phyloP scores from a whole-genome alignment of 2,888 invertebrate species.

The Pandemis heparana region DNA sequence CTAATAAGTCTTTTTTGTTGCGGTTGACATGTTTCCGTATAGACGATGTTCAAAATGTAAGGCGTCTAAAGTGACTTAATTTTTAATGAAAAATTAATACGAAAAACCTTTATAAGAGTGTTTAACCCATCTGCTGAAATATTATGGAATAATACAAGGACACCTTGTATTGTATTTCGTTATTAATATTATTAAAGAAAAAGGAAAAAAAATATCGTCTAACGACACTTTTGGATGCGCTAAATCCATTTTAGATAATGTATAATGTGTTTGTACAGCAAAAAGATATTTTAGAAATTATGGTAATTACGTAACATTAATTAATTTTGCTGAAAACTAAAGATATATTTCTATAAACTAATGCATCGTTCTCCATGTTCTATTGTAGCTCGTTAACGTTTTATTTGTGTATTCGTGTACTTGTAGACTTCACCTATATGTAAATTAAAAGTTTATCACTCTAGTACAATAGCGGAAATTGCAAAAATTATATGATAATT shows the following conservation, averaged over 20 bases:
- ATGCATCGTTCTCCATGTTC: constrained; percentile 31
- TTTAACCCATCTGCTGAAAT: too few relatives aligned
- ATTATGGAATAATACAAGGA: too few relatives aligned
- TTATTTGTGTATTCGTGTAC: constrained; percentile 51
- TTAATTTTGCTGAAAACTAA: constrained; percentile 42
- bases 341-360: constrained; percentile 40
- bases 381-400: constrained; percentile 40
- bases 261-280: constrained; percentile 43
- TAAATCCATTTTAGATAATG: constrained; percentile 29
- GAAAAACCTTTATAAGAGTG: too few relatives aligned
- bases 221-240: constrained; percentile 29
- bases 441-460: constrained; percentile 51
- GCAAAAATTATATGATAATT: constrained; percentile 28
- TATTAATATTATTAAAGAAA: constrained; percentile 37
- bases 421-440: constrained; percentile 51
- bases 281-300: constrained; percentile 41
- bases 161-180: constrained; percentile 19
- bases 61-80: too few relatives aligned
- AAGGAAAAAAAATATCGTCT: constrained; percentile 26
- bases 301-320: constrained; percentile 38
- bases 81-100: too few relatives aligned
- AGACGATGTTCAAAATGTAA: too few relatives aligned
- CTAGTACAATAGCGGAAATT: constrained; percentile 60
- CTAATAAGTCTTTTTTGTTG: too few relatives aligned
- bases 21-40: too few relatives aligned